These are phyloP conservation scores for Propithecus perrieri DNA, from an alignment of 2,797 vertebrate genomes.

Conservation along the genomic window DNA sequence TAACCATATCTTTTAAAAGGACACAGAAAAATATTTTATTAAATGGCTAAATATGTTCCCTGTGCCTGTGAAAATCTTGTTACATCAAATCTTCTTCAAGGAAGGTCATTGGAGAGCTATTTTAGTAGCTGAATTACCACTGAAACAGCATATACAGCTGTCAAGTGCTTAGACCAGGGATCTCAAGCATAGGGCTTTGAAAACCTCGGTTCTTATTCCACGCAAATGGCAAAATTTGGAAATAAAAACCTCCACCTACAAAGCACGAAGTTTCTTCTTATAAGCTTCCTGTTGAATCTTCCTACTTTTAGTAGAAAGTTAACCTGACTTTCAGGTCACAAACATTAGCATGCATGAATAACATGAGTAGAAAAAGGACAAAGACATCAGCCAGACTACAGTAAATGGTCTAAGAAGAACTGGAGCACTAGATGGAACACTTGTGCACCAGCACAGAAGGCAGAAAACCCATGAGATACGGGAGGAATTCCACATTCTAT, in stretches of 20 bases:
- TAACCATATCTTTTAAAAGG: slow-evolving; percentile 29
- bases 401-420: not conserved
- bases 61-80: not conserved
- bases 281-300: not conserved
- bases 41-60: slow-evolving; percentile 25
- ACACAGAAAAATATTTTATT: slow-evolving; percentile 41
- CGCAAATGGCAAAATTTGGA: not conserved
- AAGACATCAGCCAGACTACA: not conserved
- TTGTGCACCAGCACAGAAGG: not conserved
- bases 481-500: not conserved
- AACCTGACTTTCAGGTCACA: slow-evolving; percentile 8
- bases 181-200: not conserved
- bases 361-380: not conserved
- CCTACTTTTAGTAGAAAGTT: not conserved
- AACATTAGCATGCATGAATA: not conserved
- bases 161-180: not conserved
- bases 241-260: not conserved
- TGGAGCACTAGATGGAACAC: not conserved
- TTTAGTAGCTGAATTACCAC: not conserved
- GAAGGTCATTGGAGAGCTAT: not conserved
- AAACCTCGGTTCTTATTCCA: not conserved
- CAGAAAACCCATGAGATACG: not conserved
- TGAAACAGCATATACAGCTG: not conserved
- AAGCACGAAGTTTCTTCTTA: not conserved
- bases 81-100: not conserved